Conservation (phyloP, 2,888 invertebrate genomes). For the Spilarctia lutea region DNA sequence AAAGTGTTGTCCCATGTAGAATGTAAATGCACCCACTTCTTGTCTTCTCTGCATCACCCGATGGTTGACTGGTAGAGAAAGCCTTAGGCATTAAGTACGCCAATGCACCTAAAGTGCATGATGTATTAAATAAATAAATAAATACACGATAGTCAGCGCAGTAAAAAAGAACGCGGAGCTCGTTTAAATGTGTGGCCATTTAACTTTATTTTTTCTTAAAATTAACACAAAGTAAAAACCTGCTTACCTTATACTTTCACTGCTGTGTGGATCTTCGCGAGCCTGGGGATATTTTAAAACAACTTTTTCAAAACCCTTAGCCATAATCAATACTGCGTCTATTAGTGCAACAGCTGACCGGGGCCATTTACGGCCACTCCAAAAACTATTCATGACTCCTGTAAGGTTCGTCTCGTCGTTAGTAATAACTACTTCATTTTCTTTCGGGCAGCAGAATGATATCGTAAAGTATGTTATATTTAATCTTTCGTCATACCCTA, state of each 20-base stretch:
- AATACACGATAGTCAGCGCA: too few relatives aligned
- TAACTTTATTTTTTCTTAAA: neutral
- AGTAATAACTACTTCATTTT: neutral
- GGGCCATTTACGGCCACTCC: constrained; percentile 7
- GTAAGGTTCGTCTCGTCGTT: neutral
- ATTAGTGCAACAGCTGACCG: too few relatives aligned
- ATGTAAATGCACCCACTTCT: too few relatives aligned
- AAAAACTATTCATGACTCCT: neutral
- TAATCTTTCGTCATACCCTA: too few relatives aligned
- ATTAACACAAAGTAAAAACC: neutral
- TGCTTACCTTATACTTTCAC: constrained; percentile 11
- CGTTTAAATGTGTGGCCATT: neutral
- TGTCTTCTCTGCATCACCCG: too few relatives aligned
- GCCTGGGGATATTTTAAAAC: constrained; percentile 9
- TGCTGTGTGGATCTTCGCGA: constrained; percentile 15
- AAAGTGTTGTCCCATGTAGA: too few relatives aligned
- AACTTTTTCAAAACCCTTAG: constrained; percentile 3
- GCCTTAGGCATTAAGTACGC: too few relatives aligned
- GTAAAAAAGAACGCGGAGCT: too few relatives aligned
- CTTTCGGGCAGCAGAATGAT: constrained; percentile 16
- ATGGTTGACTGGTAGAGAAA: too few relatives aligned
- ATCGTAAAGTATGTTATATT: too few relatives aligned
- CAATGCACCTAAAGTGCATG: too few relatives aligned
- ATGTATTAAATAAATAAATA: too few relatives aligned
- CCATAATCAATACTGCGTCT: constrained; percentile 10